Conservation (phyloP, 2,888 invertebrate species). For the Zaprionus obscuricornis region DNA sequence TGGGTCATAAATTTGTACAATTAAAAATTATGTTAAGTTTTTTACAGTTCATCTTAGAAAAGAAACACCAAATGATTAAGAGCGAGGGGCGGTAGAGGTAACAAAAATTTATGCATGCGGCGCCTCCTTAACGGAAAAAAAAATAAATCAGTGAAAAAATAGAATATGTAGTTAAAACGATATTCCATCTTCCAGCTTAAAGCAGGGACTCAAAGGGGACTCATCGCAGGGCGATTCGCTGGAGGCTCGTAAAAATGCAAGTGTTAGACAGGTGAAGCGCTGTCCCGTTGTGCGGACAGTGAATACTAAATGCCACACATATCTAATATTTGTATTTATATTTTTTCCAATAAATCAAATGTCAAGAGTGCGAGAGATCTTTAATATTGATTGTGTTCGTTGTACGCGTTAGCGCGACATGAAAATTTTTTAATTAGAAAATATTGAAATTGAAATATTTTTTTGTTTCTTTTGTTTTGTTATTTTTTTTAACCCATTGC, state of each 20-base stretch:
- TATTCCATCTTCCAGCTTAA: constrained; percentile 20
- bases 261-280: constrained; percentile 60
- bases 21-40: constrained; percentile 73
- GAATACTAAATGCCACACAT: constrained; percentile 55
- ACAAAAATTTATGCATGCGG: constrained; percentile 57
- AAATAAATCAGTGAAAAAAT: constrained; percentile 65
- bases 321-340: constrained; percentile 38
- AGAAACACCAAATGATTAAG: not conserved
- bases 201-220: constrained; percentile 2
- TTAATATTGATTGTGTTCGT: constrained; percentile 41
- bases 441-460: constrained; percentile 40
- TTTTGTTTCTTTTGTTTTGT: not conserved
- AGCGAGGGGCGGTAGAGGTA: constrained; percentile 9
- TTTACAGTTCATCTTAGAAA: constrained; percentile 60
- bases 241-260: constrained; percentile 52
- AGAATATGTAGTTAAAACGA: constrained; percentile 55
- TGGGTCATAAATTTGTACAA: constrained; percentile 71
- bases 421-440: constrained; percentile 74
- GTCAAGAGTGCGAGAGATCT: constrained; percentile 39
- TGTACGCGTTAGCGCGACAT: constrained; percentile 21
- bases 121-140: constrained; percentile 13
- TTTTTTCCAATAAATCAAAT: constrained; percentile 65
- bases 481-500: not conserved
- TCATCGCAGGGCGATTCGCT: not conserved
- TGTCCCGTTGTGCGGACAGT: constrained; percentile 1